Base-by-base conservation (phyloP, 2,113 vertebrate genomes). In the Alligator sinensis region DNA sequence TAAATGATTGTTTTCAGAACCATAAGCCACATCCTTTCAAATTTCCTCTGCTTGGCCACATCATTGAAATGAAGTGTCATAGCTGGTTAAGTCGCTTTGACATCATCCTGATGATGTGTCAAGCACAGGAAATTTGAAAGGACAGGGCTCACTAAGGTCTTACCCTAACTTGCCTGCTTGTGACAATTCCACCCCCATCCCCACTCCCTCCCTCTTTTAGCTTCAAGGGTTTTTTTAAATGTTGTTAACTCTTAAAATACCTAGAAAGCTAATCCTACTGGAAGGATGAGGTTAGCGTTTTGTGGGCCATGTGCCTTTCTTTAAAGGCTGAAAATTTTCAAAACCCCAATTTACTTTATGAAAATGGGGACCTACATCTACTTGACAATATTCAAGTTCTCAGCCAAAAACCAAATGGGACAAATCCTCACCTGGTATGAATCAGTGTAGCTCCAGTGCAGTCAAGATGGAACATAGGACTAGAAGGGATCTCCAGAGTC, bases 1-100 rank as follows among this genome's bases (percentile, higher is more conserved):
- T 89, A 74, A 92, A 87, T 1, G 57, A 90, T 96, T 81, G 77
- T 95, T 96, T 96, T 94, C 86, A 93, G 91, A 72, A 91, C 88
- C 76, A 19, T 77, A 25, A 87, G 93, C 92, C 92, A 90, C 88
- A 88, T 92, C 91, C 96, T 93, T 95, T 84, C 80, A 94, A 92
- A 94, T 97, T 94, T 89, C 89, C 85, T 94, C 84, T 95, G 90
- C 84, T 85, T 79, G 94, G 94, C 96, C 60, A 77, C 89, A 90
- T 93, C 85, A 77, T 58, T 94, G 93, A 91, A 97, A 97, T 94
- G 95, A 97, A 96, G 94, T 96, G 94, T 96, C 94, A 94, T 84
- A 91, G 82, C 82, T 25, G 38, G 84, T 84, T 84, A 95, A 92
- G 81, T 92, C 77, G 89, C 88, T 93, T 64, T 74, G 92, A 92